phyloP scores from a whole-genome alignment of 2,888 invertebrate genomes.

The Dascillus cervinus region DNA sequence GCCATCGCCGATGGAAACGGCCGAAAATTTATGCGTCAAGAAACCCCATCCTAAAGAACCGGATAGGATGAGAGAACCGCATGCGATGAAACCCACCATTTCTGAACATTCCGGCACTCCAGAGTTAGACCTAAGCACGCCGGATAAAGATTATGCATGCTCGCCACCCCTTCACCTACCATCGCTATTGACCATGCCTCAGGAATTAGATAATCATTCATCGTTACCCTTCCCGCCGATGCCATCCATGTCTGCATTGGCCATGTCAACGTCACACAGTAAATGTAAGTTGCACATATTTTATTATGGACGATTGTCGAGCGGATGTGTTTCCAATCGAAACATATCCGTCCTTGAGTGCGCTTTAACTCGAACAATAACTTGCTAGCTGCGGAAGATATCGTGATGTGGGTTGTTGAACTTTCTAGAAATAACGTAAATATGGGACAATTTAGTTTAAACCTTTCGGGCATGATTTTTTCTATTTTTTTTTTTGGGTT shows the following conservation, averaged over 20 bases:
- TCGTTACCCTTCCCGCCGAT: slow-evolving; percentile 67
- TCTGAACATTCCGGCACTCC: slow-evolving; percentile 30
- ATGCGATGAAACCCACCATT: slow-evolving; percentile 6
- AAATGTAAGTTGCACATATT: slow-evolving; percentile 45
- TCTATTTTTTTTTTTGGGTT: too few species aligned
- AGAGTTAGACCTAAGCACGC: slow-evolving; percentile 36
- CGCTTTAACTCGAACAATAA: background rate
- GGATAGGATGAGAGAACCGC: slow-evolving; percentile 20
- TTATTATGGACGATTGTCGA: background rate
- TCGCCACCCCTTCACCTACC: slow-evolving; percentile 48
- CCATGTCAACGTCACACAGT: slow-evolving; percentile 78
- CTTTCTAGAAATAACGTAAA: background rate
- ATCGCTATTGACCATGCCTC: slow-evolving; percentile 48
- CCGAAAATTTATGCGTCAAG: slow-evolving; percentile 57
- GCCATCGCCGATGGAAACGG: slow-evolving; percentile 29
- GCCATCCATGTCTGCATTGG: slow-evolving; percentile 65
- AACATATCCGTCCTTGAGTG: too few species aligned
- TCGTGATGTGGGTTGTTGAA: background rate
- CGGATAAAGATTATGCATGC: slow-evolving; percentile 41
- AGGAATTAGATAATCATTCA: slow-evolving; percentile 37
- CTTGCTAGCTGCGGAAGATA: background rate
- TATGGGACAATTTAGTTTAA: too few species aligned
- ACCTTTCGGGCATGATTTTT: too few species aligned
- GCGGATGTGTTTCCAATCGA: too few species aligned
- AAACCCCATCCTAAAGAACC: slow-evolving; percentile 45